These are phyloP conservation scores for Heteronetta atricapilla DNA, from an alignment of 2,113 vertebrate species.

Conservation along the genomic window DNA sequence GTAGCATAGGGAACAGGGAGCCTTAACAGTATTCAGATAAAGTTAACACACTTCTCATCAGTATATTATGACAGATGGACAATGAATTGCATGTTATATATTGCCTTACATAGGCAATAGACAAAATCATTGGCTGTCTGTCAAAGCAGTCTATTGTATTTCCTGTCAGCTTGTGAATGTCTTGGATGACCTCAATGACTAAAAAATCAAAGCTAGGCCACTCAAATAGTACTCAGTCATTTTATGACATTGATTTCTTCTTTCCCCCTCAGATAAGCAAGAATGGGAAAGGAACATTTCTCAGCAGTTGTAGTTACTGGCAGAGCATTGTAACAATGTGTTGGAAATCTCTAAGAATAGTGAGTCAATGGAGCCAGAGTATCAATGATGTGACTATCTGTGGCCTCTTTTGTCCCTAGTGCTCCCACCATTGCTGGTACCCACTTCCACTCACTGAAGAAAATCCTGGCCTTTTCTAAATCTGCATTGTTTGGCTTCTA, in stretches of 20 bases:
- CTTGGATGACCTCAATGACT: constrained; percentile 52
- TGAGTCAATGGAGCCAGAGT: constrained; percentile 11
- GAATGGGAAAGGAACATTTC: constrained; percentile 50
- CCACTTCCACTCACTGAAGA: background rate
- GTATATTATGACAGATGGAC: constrained; percentile 20
- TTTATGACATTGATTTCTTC: constrained; percentile 57
- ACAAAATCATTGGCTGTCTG: constrained; percentile 12
- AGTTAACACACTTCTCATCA: constrained; percentile 32
- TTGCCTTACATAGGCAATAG: constrained; percentile 29
- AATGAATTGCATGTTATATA: constrained; percentile 7
- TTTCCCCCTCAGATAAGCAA: constrained; percentile 14
- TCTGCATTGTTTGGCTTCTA: constrained; percentile 26
- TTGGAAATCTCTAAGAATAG: constrained; percentile 39
- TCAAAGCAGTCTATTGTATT: constrained; percentile 55
- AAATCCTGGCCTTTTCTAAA: constrained; percentile 12
- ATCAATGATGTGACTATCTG: constrained; percentile 36
- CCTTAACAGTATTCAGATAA: constrained; percentile 30
- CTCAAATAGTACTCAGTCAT: constrained; percentile 50
- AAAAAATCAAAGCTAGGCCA: constrained; percentile 53
- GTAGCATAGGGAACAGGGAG: background rate
- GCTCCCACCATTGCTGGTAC: background rate
- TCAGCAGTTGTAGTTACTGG: constrained; percentile 56
- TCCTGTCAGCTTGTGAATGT: constrained; percentile 40
- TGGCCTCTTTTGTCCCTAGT: constrained; percentile 34
- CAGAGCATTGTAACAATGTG: constrained; percentile 22